Conservation (phyloP, 2,888 invertebrate species). For the Seira sanloemensis region DNA sequence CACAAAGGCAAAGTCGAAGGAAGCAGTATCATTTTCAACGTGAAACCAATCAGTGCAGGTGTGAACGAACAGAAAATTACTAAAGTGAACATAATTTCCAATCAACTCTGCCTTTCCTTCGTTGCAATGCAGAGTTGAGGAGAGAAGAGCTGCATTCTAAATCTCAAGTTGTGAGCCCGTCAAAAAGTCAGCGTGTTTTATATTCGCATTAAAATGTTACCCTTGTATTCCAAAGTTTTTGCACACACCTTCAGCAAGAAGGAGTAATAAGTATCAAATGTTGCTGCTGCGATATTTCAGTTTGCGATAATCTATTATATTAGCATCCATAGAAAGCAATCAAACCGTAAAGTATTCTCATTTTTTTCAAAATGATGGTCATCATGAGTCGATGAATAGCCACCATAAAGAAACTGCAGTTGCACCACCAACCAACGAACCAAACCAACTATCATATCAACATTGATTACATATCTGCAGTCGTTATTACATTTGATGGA, state of each 20-base stretch:
- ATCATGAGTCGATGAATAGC: not conserved
- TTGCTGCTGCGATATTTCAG: too few relatives aligned
- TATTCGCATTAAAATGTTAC: too few relatives aligned
- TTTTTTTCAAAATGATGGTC: not conserved
- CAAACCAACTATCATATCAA: not conserved
- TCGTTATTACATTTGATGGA: conserved; percentile 9
- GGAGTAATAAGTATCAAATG: not conserved
- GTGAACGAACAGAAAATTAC: conserved; percentile 64
- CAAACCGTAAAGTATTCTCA: conserved; percentile 22
- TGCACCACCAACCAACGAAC: conserved; percentile 17
- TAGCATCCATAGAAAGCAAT: conserved; percentile 22
- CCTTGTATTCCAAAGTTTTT: not conserved
- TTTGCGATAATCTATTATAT: not conserved
- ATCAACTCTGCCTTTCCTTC: conserved; percentile 43
- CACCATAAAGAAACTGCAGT: conserved; percentile 17
- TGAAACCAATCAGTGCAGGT: conserved; percentile 40
- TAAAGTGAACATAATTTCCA: conserved; percentile 55
- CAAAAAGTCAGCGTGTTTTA: too few relatives aligned
- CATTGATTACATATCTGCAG: conserved; percentile 16
- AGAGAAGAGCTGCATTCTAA: conserved; percentile 6
- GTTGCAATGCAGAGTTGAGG: not conserved
- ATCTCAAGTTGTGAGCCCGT: too few relatives aligned
- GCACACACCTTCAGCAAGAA: not conserved
- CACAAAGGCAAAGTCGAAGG: not conserved
- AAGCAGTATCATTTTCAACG: conserved; percentile 14